Conservation (phyloP, 2,113 vertebrate species). For the Oostethus manadensis region DNA sequence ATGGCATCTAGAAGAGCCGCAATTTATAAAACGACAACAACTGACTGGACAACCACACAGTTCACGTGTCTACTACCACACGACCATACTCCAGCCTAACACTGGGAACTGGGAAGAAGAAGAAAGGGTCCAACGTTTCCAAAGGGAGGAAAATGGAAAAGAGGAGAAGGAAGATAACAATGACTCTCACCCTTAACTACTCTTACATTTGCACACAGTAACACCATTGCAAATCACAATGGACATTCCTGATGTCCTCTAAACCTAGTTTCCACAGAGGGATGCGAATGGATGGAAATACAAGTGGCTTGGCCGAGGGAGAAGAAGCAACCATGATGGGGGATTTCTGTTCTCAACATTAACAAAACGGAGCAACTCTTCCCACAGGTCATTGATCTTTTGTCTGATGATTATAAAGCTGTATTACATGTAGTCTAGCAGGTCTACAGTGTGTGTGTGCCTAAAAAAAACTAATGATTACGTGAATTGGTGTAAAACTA, state of each 20-base stretch:
- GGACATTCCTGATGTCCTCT: conserved; percentile 63
- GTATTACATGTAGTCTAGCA: no score
- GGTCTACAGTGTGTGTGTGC: no score
- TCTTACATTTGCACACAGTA: conserved; percentile 52
- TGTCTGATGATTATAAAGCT: no score
- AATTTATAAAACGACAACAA: conserved; percentile 51
- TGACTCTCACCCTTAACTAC: conserved; percentile 42
- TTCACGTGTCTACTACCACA: conserved; percentile 68
- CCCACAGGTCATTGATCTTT: no score
- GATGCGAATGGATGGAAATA: conserved; percentile 43
- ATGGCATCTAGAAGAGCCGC: conserved; percentile 50
- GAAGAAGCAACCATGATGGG: conserved; percentile 29
- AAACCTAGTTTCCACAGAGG: conserved; percentile 54
- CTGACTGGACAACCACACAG: conserved; percentile 50
- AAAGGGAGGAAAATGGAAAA: conserved; percentile 10
- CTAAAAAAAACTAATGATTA: no score
- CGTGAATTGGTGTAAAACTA: no score
- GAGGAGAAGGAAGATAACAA: conserved; percentile 33
- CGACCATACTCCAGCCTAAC: conserved; percentile 67
- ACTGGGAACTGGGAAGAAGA: conserved; percentile 59
- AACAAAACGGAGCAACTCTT: no score
- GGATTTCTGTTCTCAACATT: conserved; percentile 55
- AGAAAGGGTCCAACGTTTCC: conserved; percentile 19
- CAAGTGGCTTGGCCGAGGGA: conserved; percentile 22
- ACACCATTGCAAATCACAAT: conserved; percentile 54